phyloP scores from a whole-genome alignment of 92 coral and sea anemone species.

The Siderastrea siderea region DNA sequence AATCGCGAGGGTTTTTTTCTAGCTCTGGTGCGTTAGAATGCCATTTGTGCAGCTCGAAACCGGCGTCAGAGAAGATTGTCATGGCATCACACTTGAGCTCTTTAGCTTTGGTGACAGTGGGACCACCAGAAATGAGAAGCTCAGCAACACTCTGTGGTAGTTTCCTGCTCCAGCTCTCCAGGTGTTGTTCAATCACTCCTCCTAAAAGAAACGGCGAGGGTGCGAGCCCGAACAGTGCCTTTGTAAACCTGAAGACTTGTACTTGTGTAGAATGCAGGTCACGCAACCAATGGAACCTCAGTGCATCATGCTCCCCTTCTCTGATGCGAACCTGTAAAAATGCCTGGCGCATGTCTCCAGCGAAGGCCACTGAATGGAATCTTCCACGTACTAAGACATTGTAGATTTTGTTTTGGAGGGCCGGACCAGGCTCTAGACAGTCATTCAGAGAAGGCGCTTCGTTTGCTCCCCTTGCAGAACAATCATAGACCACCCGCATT shows the following conservation, averaged over 20 bases:
- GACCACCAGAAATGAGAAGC: slow-evolving; percentile 20
- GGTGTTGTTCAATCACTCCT: slow-evolving; percentile 38
- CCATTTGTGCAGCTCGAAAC: background rate
- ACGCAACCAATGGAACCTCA: slow-evolving; percentile 50
- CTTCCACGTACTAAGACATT: slow-evolving; percentile 38
- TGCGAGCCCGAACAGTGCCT: slow-evolving; percentile 31
- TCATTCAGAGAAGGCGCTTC: slow-evolving; percentile 42
- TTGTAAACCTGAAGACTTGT: slow-evolving; percentile 40
- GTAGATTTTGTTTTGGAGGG: slow-evolving; percentile 35
- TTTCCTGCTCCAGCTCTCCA: slow-evolving; percentile 16
- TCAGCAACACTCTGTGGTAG: slow-evolving; percentile 25
- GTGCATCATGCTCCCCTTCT: slow-evolving; percentile 44
- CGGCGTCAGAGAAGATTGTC: slow-evolving; percentile 11
- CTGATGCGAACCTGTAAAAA: slow-evolving; percentile 46
- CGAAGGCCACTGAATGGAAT: slow-evolving; percentile 30
- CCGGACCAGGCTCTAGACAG: slow-evolving; percentile 41
- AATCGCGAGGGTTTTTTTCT: background rate
- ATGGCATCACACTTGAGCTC: slow-evolving; percentile 5
- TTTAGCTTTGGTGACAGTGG: slow-evolving; percentile 11
- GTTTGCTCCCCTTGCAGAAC: slow-evolving; percentile 39
- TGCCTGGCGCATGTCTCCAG: slow-evolving; percentile 47
- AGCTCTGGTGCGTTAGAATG: background rate
- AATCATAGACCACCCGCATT: slow-evolving; percentile 22
- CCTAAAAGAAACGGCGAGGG: slow-evolving; percentile 39
- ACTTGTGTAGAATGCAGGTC: slow-evolving; percentile 26